phyloP scores from a whole-genome alignment of 2,113 vertebrate species.

The Paraplagusia blochii region DNA sequence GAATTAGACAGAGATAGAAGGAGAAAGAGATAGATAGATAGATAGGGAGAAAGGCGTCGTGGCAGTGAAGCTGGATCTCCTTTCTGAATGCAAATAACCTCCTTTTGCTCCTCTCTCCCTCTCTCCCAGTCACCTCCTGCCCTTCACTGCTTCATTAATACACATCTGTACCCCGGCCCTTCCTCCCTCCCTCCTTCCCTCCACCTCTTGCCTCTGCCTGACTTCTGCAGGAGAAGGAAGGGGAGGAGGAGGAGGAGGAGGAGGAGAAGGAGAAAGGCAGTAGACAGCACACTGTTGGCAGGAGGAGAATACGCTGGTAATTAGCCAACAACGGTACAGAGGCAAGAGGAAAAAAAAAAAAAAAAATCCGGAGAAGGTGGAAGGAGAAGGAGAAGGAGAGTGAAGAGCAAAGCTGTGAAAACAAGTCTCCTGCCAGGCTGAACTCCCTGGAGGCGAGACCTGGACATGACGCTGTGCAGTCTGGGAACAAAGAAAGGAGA shows the following conservation, averaged over 20 bases:
- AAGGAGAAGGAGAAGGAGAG: slow-evolving; percentile 61
- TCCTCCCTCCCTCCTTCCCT: slow-evolving; percentile 37
- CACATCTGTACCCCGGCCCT: slow-evolving; percentile 66
- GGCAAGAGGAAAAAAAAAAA: slow-evolving; percentile 62
- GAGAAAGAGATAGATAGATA: slow-evolving; percentile 8
- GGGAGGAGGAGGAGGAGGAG: slow-evolving; percentile 47
- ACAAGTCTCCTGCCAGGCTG: slow-evolving; percentile 74
- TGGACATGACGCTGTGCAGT: slow-evolving; percentile 75
- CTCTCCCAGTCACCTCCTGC: slow-evolving; percentile 66
- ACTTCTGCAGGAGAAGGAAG: slow-evolving; percentile 15
- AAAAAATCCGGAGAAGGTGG: slow-evolving; percentile 52
- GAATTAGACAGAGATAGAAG: slow-evolving; percentile 28
- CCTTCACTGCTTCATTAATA: slow-evolving; percentile 77
- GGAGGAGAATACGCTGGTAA: slow-evolving; percentile 71
- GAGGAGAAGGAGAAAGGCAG: slow-evolving; percentile 43
- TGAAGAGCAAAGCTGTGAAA: slow-evolving; percentile 66
- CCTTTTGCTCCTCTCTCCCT: slow-evolving; percentile 43
- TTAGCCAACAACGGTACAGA: slow-evolving; percentile 74
- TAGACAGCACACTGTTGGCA: slow-evolving; percentile 71
- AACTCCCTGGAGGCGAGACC: slow-evolving; percentile 72
- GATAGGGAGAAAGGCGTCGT: slow-evolving; percentile 39
- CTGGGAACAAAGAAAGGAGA: slow-evolving; percentile 74
- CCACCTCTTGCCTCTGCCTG: slow-evolving; percentile 38
- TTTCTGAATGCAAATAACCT: slow-evolving; percentile 72
- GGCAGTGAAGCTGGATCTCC: slow-evolving; percentile 49